Evolutionary conservation across 2,113 vertebrate genomes (phyloP), one percentile per base, ranked within the genome.

Genomic region (Piaya cayana): DNA sequence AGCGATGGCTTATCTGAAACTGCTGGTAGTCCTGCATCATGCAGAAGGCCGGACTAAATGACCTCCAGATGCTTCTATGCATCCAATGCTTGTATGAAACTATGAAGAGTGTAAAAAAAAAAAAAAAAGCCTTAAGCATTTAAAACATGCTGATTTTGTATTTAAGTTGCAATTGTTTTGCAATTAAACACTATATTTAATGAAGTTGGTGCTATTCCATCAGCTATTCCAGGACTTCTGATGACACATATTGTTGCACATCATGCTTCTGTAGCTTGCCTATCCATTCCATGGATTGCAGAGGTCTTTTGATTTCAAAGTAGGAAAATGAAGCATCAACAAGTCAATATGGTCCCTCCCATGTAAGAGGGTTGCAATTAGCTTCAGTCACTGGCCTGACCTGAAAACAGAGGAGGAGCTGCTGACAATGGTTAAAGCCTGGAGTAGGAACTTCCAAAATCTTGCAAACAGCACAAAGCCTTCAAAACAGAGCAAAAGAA

Each of bases 281-380:
- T 81, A 21, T 58, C 62, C 27, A 32, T 87, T 77, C 89, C n/a
- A n/a, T 34, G 60, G 43, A 75, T 91, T 95, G 49, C 62, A 95
- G 81, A 95, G 27, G 13, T 36, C 62, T 90, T 87, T 79, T 91
- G 63, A 85, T 94, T 95, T 92, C 91, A 65, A 87, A 95, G 96
- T 3, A 84, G 25, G 30, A 76, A 86, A 96, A 90, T 62, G 53
- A 65, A 81, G 90, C 69, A 82, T 82, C 93, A 96, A 76, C 50
- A 94, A 76, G 36, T 75, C 60, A 78, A 56, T 79, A 58, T 6
- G 36, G 42, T 50, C 53, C 80, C 72, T 95, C 90, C 92, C 76
- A 64, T 78, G 43, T 19, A 81, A 80, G 80, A 69, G n/a, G 59
- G 47, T 72, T 96, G 36, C 58, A 78, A 95, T 96, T 90, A 93